Percentiles rank a stretch among this genome's conserved stretches.
phyloP scores from a whole-genome alignment of 2,888 invertebrate genomes.

The Carpatolechia fugitivella region DNA sequence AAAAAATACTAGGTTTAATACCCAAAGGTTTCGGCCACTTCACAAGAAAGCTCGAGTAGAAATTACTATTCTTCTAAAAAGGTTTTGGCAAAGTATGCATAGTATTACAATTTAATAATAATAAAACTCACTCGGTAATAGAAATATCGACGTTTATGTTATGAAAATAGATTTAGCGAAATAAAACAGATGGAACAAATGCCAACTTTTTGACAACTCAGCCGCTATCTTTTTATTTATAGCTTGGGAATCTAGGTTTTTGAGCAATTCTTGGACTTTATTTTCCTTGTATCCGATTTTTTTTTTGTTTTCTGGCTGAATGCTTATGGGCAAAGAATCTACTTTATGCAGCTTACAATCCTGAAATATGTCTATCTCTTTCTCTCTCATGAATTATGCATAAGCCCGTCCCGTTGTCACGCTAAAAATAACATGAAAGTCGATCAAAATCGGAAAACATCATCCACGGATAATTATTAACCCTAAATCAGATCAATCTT shows the following conservation, averaged over 20 bases:
- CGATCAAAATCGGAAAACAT: neutral
- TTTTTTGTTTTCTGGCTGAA: neutral
- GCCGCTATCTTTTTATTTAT: conserved; percentile 19
- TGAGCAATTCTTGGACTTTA: neutral
- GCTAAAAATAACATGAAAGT: neutral
- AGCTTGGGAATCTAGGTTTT: neutral
- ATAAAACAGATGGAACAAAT: conserved; percentile 66
- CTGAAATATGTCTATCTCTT: neutral
- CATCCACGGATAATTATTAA: neutral
- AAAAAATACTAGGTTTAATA: neutral
- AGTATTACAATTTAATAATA: conserved; percentile 11
- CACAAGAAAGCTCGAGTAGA: neutral
- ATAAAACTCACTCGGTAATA: conserved; percentile 18
- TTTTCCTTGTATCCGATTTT: conserved; percentile 5
- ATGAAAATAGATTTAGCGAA: conserved; percentile 57
- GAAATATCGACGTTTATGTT: conserved; percentile 22
- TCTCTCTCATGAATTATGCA: neutral
- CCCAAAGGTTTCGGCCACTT: neutral
- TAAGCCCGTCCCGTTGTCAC: conserved; percentile 1
- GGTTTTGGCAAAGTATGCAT: conserved; percentile 9
- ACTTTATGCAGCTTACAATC: neutral
- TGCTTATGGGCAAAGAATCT: neutral
- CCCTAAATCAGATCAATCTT: neutral
- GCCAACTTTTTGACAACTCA: conserved; percentile 72
- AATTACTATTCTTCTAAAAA: neutral